These are phyloP conservation scores for Rhabdomys dilectus DNA, from an alignment of 2,113 vertebrate genomes.

Conservation along the genomic window DNA sequence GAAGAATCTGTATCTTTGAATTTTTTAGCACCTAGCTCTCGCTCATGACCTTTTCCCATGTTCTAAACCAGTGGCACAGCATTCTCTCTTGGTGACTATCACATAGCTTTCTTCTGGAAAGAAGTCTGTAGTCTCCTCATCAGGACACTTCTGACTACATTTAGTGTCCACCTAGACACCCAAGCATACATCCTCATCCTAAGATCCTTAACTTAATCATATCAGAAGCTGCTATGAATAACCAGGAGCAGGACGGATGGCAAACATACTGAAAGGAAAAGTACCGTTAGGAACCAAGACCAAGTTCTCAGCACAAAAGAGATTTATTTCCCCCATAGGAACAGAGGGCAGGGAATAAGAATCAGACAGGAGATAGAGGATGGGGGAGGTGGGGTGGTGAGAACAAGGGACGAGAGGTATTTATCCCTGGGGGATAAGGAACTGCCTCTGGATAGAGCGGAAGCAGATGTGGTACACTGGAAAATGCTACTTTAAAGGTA, in stretches of 20 bases:
- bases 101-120: neutral
- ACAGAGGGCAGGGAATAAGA: neutral
- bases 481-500: neutral
- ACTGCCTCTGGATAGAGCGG: neutral
- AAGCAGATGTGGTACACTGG: neutral
- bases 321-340: neutral
- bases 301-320: neutral
- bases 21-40: neutral
- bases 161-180: neutral
- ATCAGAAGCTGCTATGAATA: conserved; percentile 38
- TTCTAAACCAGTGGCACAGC: neutral
- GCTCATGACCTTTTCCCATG: neutral
- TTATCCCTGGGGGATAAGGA: neutral
- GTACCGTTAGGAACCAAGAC: neutral
- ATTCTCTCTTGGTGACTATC: conserved; percentile 23
- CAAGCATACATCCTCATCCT: neutral
- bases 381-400: neutral
- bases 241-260: neutral
- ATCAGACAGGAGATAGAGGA: neutral
- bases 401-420: neutral
- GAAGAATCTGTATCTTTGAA: neutral
- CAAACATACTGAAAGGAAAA: neutral
- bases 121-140: neutral
- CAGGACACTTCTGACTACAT: neutral
- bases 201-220: conserved; percentile 5